Conservation (phyloP, 2,113 vertebrate species). For the Siniperca chuatsi region DNA sequence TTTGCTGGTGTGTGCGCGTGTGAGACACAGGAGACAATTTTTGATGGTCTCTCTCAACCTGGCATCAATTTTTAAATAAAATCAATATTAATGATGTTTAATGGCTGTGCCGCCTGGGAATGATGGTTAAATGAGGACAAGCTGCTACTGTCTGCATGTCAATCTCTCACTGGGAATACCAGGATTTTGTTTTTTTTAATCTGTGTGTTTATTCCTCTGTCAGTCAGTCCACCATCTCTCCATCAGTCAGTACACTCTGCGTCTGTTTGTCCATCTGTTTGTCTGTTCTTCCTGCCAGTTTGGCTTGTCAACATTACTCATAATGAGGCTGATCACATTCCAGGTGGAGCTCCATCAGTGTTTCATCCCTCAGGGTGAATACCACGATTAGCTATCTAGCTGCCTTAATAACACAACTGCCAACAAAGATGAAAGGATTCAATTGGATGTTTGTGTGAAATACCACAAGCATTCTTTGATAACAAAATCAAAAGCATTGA, state of each 20-base stretch:
- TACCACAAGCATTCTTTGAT: background rate
- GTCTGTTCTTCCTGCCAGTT: conserved; percentile 14
- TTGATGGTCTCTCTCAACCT: conserved; percentile 58
- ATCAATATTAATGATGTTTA: conserved; percentile 72
- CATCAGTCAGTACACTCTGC: conserved; percentile 15
- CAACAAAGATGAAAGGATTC: background rate
- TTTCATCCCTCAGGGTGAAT: conserved; percentile 27
- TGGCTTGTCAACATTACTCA: conserved; percentile 24
- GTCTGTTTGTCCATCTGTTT: conserved; percentile 45
- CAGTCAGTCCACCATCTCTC: background rate
- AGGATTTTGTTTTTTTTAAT: background rate
- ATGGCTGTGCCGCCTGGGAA: conserved; percentile 35
- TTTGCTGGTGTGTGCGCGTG: conserved; percentile 28
- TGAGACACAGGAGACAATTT: conserved; percentile 29
- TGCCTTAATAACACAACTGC: conserved; percentile 20
- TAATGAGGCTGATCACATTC: conserved; percentile 42
- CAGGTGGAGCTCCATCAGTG: conserved; percentile 38
- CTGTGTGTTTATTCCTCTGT: background rate
- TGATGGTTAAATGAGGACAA: conserved; percentile 43
- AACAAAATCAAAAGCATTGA: background rate
- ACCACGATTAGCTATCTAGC: background rate
- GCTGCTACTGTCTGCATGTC: conserved; percentile 43
- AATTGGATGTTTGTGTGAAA: background rate
- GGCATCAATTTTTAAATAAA: conserved; percentile 66
- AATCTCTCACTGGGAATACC: background rate